A percentile compares a stretch with the other conserved stretches of the same genome.
Conservation (phyloP, 1,140 invertebrate species). For the Bactericera cockerelli region DNA sequence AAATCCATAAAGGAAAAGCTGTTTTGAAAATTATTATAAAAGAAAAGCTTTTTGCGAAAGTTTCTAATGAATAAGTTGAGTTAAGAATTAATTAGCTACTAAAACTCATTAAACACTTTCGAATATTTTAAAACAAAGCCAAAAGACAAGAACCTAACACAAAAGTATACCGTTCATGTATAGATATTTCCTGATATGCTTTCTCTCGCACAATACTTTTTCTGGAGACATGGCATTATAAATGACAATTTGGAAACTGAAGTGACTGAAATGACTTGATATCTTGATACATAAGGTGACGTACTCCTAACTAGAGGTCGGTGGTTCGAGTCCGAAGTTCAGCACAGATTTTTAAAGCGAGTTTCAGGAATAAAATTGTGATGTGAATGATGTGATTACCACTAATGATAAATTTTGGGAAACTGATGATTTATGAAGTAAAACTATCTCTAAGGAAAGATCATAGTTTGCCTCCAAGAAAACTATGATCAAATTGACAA, state of each 20-base stretch:
- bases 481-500: too few relatives aligned
- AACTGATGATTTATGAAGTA: too few relatives aligned
- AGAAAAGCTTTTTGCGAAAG: background rate
- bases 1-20: too few relatives aligned
- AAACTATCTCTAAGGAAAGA: too few relatives aligned
- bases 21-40: background rate
- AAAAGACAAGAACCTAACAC: background rate
- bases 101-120: slow-evolving; percentile 9
- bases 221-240: background rate
- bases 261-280: too few relatives aligned
- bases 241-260: background rate
- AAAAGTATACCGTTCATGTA: background rate
- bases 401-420: too few relatives aligned
- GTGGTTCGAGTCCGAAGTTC: too few relatives aligned
- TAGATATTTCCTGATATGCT: background rate
- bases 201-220: background rate
- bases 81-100: slow-evolving; percentile 6
- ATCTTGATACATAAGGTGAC: background rate
- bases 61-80: slow-evolving; percentile 7
- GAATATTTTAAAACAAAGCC: slow-evolving; percentile 2
- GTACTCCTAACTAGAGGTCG: background rate
- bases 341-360: too few relatives aligned
- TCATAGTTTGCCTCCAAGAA: too few relatives aligned
- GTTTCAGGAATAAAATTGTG: too few relatives aligned
- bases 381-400: too few relatives aligned